These are phyloP conservation scores for Ursus arctos DNA, from an alignment of 2,113 vertebrate species.

Conservation along the genomic window DNA sequence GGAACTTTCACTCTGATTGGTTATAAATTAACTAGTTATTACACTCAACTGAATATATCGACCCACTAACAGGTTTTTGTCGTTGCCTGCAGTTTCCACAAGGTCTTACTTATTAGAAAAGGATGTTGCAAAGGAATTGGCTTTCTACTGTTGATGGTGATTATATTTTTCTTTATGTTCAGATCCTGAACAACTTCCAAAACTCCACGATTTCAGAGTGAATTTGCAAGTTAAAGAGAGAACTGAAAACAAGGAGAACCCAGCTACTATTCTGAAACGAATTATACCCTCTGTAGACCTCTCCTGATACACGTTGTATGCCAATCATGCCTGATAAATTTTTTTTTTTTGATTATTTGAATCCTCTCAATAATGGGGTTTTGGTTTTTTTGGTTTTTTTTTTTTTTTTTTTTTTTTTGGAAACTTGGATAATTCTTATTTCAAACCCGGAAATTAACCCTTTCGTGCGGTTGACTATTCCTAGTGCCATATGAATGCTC, in stretches of 20 bases:
- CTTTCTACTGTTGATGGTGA: conserved; percentile 72
- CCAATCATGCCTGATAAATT: background rate
- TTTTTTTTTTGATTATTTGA: background rate
- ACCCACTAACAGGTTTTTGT: conserved; percentile 71
- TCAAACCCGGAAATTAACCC: conserved; percentile 82
- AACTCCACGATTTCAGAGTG: conserved; percentile 56
- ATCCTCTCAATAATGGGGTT: conserved; percentile 40
- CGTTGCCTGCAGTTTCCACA: conserved; percentile 70
- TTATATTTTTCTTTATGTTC: conserved; percentile 73
- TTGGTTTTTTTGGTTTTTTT: background rate
- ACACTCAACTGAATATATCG: conserved; percentile 77
- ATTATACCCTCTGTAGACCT: background rate
- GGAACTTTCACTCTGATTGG: conserved; percentile 81
- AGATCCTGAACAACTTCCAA: conserved; percentile 24
- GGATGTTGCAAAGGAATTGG: conserved; percentile 67
- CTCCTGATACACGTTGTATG: background rate
- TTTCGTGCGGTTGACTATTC: conserved; percentile 79
- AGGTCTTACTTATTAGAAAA: conserved; percentile 80
- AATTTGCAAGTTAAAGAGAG: conserved; percentile 46
- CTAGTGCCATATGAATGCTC: conserved; percentile 64
- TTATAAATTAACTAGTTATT: conserved; percentile 87
- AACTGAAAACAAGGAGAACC: background rate
- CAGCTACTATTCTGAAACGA: background rate
- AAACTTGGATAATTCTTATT: conserved; percentile 66
- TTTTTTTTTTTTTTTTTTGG: background rate